Evolutionary conservation across 2,113 vertebrate genomes (phyloP), one percentile per base, ranked within the genome.

Genomic region (Hylia prasina): DNA sequence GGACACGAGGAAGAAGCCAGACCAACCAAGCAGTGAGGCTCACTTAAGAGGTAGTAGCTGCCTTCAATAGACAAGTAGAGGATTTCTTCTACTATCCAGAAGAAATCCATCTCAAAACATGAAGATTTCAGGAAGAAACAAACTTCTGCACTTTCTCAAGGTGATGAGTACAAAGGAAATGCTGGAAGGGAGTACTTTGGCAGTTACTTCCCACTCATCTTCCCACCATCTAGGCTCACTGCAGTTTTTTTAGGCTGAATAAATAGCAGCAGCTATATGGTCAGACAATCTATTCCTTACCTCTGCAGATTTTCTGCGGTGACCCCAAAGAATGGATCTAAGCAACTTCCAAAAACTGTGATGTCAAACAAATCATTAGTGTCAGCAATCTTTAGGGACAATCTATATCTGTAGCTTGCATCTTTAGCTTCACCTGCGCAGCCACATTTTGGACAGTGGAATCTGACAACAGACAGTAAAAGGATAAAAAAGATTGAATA

Each of bases 341-440:
- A 97, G 89, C 98, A 98, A 82, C 96, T 98, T 93, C 98, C 98
- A 95, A 98, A 98, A 53, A 98, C 96, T 2, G 98, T 98, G 83
- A 98, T 85, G 37, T 90, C 72, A 96, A 97, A 97, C 68, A 98
- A 63, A 90, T 96, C 96, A 45, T 31, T 84, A 61, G 96, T 96
- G 81, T 97, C 97, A 61, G 98, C 97, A 84, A 97, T 93, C 96
- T 98, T 98, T 51, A 98, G 84, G 45, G 97, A 97, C 95, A 98
- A 96, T 75, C 96, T 98, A 1, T 98, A 98, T 90, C 98, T 98
- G 68, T 98, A 98, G 79, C n/a, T 92, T 53, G 89, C 90, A 89
- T 97, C 97, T 91, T 97, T 90, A 89, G 88, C 88, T 87, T 97
- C 82, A 83, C 96, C 96, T 37, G 87, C 70, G 78, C 73, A 97